Evolutionary conservation across 1,140 invertebrate genomes (phyloP), one percentile per base, ranked within the genome.

Genomic region (Cotesia chilonis): DNA sequence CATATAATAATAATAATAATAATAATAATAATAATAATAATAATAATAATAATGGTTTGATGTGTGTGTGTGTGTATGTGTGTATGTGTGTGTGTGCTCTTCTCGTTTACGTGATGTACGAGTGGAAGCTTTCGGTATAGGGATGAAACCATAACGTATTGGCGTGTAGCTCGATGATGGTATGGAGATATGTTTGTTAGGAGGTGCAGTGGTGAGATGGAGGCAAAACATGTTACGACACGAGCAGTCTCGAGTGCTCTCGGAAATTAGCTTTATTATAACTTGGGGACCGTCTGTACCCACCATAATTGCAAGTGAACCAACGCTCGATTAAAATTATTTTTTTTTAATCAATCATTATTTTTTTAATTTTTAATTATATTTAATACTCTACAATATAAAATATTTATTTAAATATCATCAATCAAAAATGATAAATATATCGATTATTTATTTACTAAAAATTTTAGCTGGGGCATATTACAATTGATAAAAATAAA

Each of bases 241-340:
- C 85, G 82, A 84, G 84, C 82, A 82, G 81, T 82, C 83, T 83
- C 81, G 81, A 85, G 85, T 83, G 81, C 82, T 79, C 80, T 81
- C 81, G 79, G 80, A 81, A 86, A 86, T 86, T 86, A 86, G 84
- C 84, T 87, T 87, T 87, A 86, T 87, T 87, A 87, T 83, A 86
- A 84, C 84, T 84, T 84, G 80, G 84, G 85, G 86, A 84, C 83
- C 80, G 85, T 83, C 81, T 78, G 82, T 84, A 84, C 81, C 78
- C 76, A 79, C 77, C 80, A 73, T 82, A 85, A 86, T 82, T 82
- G 81, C 78, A 79, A 77, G 80, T 75, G 78, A 85, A 83, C 83
- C 83, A 81, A 74, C 76, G 74, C 79, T 73, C 76, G 76, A 81
- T 17, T 57, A 5, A 57, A 57, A 47, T 47, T 47, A 4, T 41